These are phyloP conservation scores for Polyergus mexicanus DNA, from an alignment of 1,140 invertebrate species.

Conservation along the genomic window DNA sequence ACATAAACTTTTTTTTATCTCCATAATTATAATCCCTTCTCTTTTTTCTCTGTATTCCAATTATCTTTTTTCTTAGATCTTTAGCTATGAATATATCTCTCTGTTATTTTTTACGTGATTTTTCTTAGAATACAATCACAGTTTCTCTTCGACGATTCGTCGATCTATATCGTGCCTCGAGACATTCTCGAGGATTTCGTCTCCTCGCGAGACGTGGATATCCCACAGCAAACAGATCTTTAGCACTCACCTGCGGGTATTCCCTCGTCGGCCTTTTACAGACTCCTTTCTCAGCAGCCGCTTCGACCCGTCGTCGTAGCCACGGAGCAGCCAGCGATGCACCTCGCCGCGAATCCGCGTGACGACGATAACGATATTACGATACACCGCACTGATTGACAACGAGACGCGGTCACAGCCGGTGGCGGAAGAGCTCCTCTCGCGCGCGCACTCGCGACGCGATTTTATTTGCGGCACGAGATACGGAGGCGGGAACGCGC, in stretches of 20 bases:
- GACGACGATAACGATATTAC: not conserved
- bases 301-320: not conserved
- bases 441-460: slow-evolving; percentile 28
- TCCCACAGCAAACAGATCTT: slow-evolving; percentile 35
- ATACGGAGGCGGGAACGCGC: slow-evolving; percentile 8
- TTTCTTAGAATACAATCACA: not conserved
- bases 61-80: not conserved
- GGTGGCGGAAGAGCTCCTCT: slow-evolving; percentile 22
- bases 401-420: not conserved
- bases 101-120: not conserved
- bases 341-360: slow-evolving; percentile 24
- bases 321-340: slow-evolving; percentile 7
- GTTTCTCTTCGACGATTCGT: not conserved
- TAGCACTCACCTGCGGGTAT: slow-evolving; percentile 42
- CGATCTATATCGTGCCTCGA: not conserved
- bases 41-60: not conserved
- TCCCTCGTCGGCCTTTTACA: slow-evolving; percentile 39
- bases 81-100: not conserved
- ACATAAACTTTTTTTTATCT: not conserved
- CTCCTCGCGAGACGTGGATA: slow-evolving; percentile 13
- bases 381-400: slow-evolving; percentile 28
- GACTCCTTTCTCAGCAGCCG: not conserved
- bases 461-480: slow-evolving; percentile 34
- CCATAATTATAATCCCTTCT: not conserved
- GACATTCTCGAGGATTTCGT: slow-evolving; percentile 22